A percentile compares a stretch with the other conserved stretches of the same genome.
These are phyloP conservation scores for Leptinotarsa tumamoca DNA, from an alignment of 2,888 invertebrate genomes.

Conservation along the genomic window DNA sequence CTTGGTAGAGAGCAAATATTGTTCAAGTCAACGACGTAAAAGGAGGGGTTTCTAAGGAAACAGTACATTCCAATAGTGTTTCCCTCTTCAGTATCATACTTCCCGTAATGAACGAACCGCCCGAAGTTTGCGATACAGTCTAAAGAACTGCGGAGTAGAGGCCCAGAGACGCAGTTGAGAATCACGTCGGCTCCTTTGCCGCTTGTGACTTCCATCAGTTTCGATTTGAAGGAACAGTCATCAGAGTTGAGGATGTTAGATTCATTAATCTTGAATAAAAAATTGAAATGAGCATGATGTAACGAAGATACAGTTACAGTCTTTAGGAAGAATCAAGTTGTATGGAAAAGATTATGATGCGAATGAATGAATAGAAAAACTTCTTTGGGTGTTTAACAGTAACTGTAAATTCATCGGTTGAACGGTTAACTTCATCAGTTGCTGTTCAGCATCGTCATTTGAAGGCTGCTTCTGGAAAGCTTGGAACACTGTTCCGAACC, in stretches of 20 bases:
- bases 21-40: slow-evolving; percentile 83
- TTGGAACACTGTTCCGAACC: too few species aligned
- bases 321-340: too few species aligned
- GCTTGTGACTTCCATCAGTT: slow-evolving; percentile 82
- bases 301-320: too few species aligned
- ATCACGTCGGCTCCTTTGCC: slow-evolving; percentile 93
- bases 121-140: slow-evolving; percentile 74
- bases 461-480: too few species aligned
- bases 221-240: slow-evolving; percentile 84
- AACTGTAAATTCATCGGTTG: too few species aligned
- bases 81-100: slow-evolving; percentile 77
- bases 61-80: slow-evolving; percentile 80
- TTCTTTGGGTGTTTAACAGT: too few species aligned
- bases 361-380: too few species aligned
- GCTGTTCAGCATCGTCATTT: too few species aligned
- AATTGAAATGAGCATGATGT: not conserved
- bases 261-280: slow-evolving; percentile 56
- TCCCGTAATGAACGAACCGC: slow-evolving; percentile 87
- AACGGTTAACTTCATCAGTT: too few species aligned
- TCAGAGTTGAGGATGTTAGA: slow-evolving; percentile 58
- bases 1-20: slow-evolving; percentile 70
- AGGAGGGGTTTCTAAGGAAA: slow-evolving; percentile 82
- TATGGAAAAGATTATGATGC: too few species aligned
- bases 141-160: slow-evolving; percentile 81
- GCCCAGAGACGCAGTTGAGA: slow-evolving; percentile 90